Base-by-base conservation (phyloP, 2,113 vertebrate species). In the Sander vitreus region DNA sequence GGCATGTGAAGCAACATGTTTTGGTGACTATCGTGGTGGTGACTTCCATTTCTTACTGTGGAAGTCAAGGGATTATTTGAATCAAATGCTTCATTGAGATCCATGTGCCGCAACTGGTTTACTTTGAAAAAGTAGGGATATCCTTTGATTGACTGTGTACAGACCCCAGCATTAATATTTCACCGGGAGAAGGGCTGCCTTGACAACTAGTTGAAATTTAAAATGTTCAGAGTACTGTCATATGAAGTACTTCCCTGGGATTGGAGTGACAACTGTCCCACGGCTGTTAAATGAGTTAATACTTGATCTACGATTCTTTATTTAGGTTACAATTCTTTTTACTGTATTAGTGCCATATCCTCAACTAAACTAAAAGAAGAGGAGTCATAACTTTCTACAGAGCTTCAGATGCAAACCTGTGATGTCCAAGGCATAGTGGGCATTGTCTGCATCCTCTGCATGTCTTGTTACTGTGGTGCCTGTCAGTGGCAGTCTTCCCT, bases 381-480 rank as follows among this genome's bases (percentile, higher is more conserved):
- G 0, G 5, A 21, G n/a, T 19, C 18, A n/a, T 23, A 2, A 30
- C 23, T 64, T 33, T 53, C 4, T 67, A 5, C 13, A 39, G 7
- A 60, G n/a, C 4, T 39, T 79, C 19, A n/a, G 33, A 71, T 68
- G 88, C 95, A 90, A 79, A 99, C 98, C 97, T 97, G 97, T 88
- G 19, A 99, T 97, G 93, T 99, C 98, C 95, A 99, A 99, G 33
- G 95, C 86, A 69, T 92, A 95, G 77, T 97, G 96, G 0, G 90
- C 93, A n/a, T 78, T 94, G 70, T 99, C 98, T 0, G 85, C 85
- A 57, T 97, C 98, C 78, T 99, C 98, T 19, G 94, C 48, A n/a
- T 94, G 92, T 92, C 96, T 97, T 10, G 94, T 96, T 84, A 99
- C 95, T 0, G 90, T 95, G 93, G 97, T 96, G 84, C 97, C 98